Evolutionary conservation across 1,140 invertebrate species (phyloP), one percentile per base, ranked within the genome.

Genomic region (Anastrepha ludens): DNA sequence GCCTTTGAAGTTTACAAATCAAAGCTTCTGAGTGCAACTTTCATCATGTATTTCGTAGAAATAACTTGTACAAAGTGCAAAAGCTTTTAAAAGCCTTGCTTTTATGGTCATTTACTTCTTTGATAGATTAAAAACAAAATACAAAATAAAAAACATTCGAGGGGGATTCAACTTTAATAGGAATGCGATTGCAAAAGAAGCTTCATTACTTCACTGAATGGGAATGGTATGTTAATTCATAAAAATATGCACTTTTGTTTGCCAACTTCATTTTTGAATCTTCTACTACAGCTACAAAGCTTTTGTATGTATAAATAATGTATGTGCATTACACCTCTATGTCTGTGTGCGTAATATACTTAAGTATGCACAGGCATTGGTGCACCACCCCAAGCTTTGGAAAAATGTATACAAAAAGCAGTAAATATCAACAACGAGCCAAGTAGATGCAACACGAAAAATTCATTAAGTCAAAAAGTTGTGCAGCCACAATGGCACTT

Each of bases 381-480:
- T 11, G 6, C 6, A 55, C 50, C 11, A 55, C 50, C 50, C 50
- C 11, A 55, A 55, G 50, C 50, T 55, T 55, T 55, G 6, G 50
- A 8, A 55, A 55, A 2, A 55, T 11, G 11, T 11, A 55, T 11
- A 55, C 60, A 62, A 62, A 15, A 62, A 67, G 6, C 20, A 67
- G 29, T 8, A 29, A 67, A 39, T 7, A 67, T 67, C 29, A 29
- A 67, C n/a, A 67, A 67, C 29, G 41, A 81, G 17, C 17, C 20
- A 81, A 55, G 47, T 81, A 81, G 60, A 7, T 41, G 29, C 85
- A 62, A 39, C 85, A 86, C 50, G 58, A 86, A 86, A 86, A 86
- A 62, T 41, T 62, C 85, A 86, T 86, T 86, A 86, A 60, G 59
- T 60, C 58, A 86, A 86, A 86, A 86, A 86, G 85, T 62, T 86